phyloP scores from a whole-genome alignment of 2,113 vertebrate species.

The Odocoileus virginianus region DNA sequence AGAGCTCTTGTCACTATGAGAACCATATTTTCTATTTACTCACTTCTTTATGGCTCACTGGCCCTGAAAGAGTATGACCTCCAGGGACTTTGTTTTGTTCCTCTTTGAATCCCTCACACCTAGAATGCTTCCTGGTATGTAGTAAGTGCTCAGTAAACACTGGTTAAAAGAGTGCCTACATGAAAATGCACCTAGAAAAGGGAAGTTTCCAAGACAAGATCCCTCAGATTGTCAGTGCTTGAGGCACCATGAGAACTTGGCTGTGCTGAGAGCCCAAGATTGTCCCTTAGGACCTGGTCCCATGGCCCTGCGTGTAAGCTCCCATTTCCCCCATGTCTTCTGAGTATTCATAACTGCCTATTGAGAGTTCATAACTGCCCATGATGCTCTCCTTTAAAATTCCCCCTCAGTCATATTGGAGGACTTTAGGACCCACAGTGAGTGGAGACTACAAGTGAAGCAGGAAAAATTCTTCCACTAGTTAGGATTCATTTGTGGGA shows the following conservation, averaged over 20 bases:
- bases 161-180: accelerated
- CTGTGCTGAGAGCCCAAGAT: not conserved
- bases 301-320: not conserved
- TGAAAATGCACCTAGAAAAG: not conserved
- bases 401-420: no score
- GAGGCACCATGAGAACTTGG: not conserved
- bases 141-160: not conserved
- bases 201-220: no score
- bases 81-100: not conserved
- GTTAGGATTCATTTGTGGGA: not conserved
- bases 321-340: not conserved
- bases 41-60: no score
- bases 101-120: not conserved
- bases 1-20: no score
- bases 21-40: not conserved
- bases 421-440: not conserved
- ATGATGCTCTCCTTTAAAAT: not conserved
- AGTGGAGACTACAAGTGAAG: not conserved
- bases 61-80: not conserved
- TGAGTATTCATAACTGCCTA: no score
- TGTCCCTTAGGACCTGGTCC: not conserved
- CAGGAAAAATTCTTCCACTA: not conserved
- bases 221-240: not conserved
- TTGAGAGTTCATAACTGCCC: not conserved
- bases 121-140: not conserved